Conservation (phyloP, 2,888 invertebrate genomes). For the Sabellastarte sp. region DNA sequence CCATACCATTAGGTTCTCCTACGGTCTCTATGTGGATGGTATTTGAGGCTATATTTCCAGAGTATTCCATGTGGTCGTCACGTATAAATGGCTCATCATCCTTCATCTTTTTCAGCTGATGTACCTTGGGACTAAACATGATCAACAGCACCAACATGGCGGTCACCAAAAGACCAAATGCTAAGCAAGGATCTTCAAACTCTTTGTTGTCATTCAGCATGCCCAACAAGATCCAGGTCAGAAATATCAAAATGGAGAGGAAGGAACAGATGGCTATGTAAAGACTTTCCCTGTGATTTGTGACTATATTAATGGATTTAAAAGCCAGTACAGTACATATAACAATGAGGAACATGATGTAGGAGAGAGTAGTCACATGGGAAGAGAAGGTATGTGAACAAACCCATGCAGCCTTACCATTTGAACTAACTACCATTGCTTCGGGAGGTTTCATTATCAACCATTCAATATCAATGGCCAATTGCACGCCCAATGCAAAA, state of each 20-base stretch:
- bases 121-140: conserved; percentile 85
- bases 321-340: conserved; percentile 83
- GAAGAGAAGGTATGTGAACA: conserved; percentile 43
- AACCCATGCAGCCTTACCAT: conserved; percentile 50
- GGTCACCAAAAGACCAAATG: conserved; percentile 83
- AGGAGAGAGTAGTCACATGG: conserved; percentile 74
- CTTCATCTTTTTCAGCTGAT: conserved; percentile 87
- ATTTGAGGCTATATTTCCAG: conserved; percentile 24
- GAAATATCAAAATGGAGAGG: conserved; percentile 75
- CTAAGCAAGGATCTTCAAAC: conserved; percentile 70
- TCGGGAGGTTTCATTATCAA: conserved; percentile 49
- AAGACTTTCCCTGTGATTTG: conserved; percentile 89
- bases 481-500: conserved; percentile 80
- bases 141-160: conserved; percentile 83
- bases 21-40: neutral
- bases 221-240: conserved; percentile 68
- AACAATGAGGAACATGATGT: conserved; percentile 81
- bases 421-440: conserved; percentile 6
- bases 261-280: conserved; percentile 88
- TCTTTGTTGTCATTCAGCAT: conserved; percentile 49
- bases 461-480: conserved; percentile 59
- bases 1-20: neutral
- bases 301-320: conserved; percentile 79
- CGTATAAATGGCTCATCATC: conserved; percentile 70
- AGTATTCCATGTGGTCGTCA: conserved; percentile 34